These are phyloP conservation scores for Zosterops borbonicus DNA, from an alignment of 2,113 vertebrate genomes.

Conservation along the genomic window DNA sequence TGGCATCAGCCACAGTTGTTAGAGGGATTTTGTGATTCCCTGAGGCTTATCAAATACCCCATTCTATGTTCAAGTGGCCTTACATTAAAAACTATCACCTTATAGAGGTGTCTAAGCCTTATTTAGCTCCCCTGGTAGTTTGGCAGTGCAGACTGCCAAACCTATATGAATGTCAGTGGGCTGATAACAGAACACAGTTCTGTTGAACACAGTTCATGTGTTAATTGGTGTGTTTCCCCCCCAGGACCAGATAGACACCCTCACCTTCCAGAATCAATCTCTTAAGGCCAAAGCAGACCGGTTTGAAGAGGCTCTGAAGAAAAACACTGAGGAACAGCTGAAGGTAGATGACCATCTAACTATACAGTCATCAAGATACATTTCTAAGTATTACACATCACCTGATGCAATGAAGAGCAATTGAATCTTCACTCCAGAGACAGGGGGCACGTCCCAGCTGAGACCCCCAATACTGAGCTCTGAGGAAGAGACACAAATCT, in stretches of 20 bases:
- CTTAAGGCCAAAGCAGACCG: constrained; percentile 90
- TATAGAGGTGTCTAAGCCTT: not conserved
- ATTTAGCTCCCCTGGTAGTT: not conserved
- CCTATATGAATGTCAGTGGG: not conserved
- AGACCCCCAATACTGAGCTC: not conserved
- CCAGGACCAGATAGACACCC: constrained; percentile 96
- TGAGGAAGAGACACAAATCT: not conserved
- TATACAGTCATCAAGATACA: not conserved
- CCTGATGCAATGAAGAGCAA: accelerated
- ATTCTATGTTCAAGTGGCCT: not conserved
- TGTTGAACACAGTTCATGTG: not conserved
- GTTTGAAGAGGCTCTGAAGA: constrained; percentile 94
- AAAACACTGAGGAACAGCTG: constrained; percentile 91
- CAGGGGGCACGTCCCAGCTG: not conserved
- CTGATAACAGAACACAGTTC: not conserved
- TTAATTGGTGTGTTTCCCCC: not conserved
- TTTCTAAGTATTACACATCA: not conserved
- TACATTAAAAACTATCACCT: not conserved
- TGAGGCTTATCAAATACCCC: not conserved
- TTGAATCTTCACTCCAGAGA: not conserved
- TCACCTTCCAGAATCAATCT: constrained; percentile 94
- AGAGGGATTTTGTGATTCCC: not conserved
- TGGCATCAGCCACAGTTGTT: not conserved
- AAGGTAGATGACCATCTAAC: constrained; percentile 76
- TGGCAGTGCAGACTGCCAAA: not conserved